These are phyloP conservation scores for Zalophus californianus DNA, from an alignment of 2,797 vertebrate genomes.

Conservation along the genomic window DNA sequence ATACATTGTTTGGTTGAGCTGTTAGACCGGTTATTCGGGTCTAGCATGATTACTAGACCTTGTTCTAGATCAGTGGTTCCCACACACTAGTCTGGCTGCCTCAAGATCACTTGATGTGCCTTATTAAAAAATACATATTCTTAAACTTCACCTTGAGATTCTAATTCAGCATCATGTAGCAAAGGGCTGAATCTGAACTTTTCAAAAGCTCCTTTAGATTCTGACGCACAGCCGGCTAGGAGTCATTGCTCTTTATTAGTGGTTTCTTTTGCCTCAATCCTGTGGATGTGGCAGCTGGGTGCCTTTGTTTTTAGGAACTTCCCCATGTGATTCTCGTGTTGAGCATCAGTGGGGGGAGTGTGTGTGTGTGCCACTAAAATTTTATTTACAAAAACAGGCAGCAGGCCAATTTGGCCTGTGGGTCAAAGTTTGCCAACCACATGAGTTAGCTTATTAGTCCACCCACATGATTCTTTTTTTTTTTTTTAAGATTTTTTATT, in stretches of 20 bases:
- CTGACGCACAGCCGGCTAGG: background rate
- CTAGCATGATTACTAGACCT: conserved; percentile 26
- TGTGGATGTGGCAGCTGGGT: background rate
- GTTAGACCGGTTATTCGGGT: background rate
- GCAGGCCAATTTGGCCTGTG: background rate
- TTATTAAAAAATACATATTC: conserved; percentile 13
- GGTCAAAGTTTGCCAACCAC: background rate
- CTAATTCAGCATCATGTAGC: background rate
- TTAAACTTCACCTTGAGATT: background rate
- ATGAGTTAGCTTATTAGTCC: conserved; percentile 16
- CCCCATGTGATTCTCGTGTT: background rate
- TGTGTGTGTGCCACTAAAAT: background rate
- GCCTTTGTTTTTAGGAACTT: conserved; percentile 54
- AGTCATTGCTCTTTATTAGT: background rate
- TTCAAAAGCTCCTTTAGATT: background rate
- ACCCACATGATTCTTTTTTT: background rate
- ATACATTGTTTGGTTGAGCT: background rate
- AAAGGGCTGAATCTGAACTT: background rate
- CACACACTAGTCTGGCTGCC: background rate
- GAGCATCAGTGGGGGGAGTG: background rate
- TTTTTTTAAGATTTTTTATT: background rate
- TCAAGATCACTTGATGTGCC: background rate
- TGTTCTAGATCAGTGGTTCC: background rate
- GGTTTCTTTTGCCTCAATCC: background rate
- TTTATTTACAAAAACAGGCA: background rate